Evolutionary conservation across 2,113 vertebrate genomes (phyloP), one percentile per base, ranked within the genome.

Genomic region (Odontesthes bonariensis): DNA sequence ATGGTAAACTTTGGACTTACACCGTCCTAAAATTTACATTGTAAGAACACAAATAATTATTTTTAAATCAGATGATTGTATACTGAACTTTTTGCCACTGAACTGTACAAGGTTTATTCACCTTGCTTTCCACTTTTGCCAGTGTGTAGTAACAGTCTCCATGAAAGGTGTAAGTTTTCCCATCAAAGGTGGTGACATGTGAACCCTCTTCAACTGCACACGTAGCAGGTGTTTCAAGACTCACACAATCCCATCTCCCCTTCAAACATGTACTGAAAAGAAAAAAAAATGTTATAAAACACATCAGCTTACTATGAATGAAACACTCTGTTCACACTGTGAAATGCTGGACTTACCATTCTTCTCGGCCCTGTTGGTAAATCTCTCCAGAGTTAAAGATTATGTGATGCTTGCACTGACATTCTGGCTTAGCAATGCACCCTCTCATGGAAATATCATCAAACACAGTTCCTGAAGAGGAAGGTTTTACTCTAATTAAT

Each of bases 81-180:
- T 33, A 22, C 27, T 8, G 17, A 8, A 40, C 31, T 7, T 65
- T 40, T 1, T 54, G 4, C 4, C 1, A 46, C 55, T 69, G 13
- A 42, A 63, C 6, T 58, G 19, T 3, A 31, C 10, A 51, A 16
- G 12, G 4, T 14, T 40, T 46, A 55, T 7, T 77, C 35, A 85
- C 82, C 81, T 86, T 92, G 55, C 72, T 78, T 19, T 91, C 83
- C 72, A 96, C 97, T 92, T 96, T 97, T 63, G 94, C 87, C 53
- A 99, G 82, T 32, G 96, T 89, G 19, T 99, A 99, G 85, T 95
- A 96, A 77, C 98, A 99, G 66, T 96, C 91, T 68, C 98, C 98
- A 1, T 99, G 97, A 82, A 98, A 98, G 22, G 93, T 97, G 79
- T 94, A 99, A 47, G 92, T 92, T 91, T 97, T 97, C 46, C 96